Percentiles rank a stretch among this genome's conserved stretches.
phyloP scores from a whole-genome alignment of 2,888 invertebrate genomes.

The Agrochola circellaris region DNA sequence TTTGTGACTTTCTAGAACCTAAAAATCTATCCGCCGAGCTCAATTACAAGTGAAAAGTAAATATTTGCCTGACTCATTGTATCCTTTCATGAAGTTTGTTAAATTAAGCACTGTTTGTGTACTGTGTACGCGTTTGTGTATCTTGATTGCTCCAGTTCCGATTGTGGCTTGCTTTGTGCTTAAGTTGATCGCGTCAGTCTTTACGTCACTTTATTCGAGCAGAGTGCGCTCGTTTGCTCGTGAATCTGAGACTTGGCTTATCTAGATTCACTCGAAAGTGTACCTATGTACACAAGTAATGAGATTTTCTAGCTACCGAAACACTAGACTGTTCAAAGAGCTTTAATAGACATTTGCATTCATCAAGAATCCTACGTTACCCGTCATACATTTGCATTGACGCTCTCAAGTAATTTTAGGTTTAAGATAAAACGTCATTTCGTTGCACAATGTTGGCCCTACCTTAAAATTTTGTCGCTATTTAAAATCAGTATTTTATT shows the following conservation, averaged over 20 bases:
- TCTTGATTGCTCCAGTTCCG: slow-evolving; percentile 72
- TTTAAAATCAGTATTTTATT: slow-evolving; percentile 15
- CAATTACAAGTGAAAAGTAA: slow-evolving; percentile 61
- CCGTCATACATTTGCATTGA: slow-evolving; percentile 50
- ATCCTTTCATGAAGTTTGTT: slow-evolving; percentile 66
- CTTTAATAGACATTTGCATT: slow-evolving; percentile 64
- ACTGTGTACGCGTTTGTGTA: slow-evolving; percentile 67
- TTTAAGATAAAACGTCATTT: neutral
- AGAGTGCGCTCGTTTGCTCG: slow-evolving; percentile 70
- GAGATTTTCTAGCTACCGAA: slow-evolving; percentile 71
- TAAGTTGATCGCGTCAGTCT: slow-evolving; percentile 72
- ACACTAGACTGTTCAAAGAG: slow-evolving; percentile 63
- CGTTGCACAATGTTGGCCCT: slow-evolving; percentile 9
- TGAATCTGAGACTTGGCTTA: slow-evolving; percentile 73
- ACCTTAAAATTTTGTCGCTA: neutral
- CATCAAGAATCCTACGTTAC: slow-evolving; percentile 55
- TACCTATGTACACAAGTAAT: slow-evolving; percentile 73
- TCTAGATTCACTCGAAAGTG: slow-evolving; percentile 71
- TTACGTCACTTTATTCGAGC: slow-evolving; percentile 71
- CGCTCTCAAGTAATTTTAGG: slow-evolving; percentile 29
- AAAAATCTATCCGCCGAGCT: slow-evolving; percentile 39
- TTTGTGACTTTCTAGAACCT: slow-evolving; percentile 27
- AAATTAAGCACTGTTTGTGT: slow-evolving; percentile 69
- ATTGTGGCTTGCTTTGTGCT: slow-evolving; percentile 73
- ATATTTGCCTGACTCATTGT: slow-evolving; percentile 63